These are phyloP conservation scores for Ceuthmochares aereus DNA, from an alignment of 2,113 vertebrate species.

Conservation along the genomic window DNA sequence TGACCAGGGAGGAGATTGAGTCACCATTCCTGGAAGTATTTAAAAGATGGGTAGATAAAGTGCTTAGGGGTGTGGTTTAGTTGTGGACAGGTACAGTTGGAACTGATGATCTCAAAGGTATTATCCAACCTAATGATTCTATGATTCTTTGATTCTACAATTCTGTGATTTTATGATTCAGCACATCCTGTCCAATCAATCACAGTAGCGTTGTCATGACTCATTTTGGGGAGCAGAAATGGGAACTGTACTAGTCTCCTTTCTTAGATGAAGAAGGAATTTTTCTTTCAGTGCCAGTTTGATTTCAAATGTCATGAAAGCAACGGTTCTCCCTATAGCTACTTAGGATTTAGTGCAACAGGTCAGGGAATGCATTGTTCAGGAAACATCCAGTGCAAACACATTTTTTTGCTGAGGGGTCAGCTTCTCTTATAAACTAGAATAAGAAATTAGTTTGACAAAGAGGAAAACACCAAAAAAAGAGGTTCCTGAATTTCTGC, in stretches of 20 bases:
- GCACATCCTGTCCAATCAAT: neutral
- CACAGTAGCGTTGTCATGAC: neutral
- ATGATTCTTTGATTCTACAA: no score
- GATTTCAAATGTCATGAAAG: neutral
- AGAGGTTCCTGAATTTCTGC: neutral
- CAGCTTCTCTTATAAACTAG: neutral
- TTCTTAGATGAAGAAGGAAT: neutral
- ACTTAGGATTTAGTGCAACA: neutral
- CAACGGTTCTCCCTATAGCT: neutral
- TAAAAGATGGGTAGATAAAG: no score
- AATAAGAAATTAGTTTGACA: neutral
- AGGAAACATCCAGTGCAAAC: neutral
- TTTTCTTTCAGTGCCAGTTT: neutral
- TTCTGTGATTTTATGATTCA: neutral
- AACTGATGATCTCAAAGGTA: no score
- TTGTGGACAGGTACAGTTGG: no score
- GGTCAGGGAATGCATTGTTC: neutral
- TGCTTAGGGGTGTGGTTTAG: no score
- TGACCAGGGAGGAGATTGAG: no score
- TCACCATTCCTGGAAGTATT: no score
- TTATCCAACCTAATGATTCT: no score
- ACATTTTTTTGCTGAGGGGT: neutral
- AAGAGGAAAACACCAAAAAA: neutral
- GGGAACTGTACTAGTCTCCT: neutral
- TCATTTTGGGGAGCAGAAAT: neutral